Base-by-base conservation (phyloP, 2,113 vertebrate species). In the Bagarius yarrelli region DNA sequence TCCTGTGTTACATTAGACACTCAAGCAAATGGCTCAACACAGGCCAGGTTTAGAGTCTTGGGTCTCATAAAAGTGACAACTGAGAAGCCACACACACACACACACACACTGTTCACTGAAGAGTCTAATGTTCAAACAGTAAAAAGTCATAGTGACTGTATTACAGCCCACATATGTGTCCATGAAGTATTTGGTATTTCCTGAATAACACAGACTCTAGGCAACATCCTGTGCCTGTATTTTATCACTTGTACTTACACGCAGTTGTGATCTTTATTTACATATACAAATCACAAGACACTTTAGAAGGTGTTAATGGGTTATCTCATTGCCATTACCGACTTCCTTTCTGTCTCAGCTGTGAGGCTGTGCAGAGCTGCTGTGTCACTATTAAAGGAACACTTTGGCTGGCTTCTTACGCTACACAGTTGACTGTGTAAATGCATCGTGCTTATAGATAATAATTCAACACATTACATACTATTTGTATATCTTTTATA, bases 151-250 rank as follows among this genome's bases (percentile, higher is more conserved):
- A 15, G 32, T 67, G 63, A 30, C 47, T 23, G 34, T 52, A 30
- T 55, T 74, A 23, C 56, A 50, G n/a, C 56, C 21, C 13, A 80
- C 69, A 77, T 71, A 36, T 84, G 63, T 79, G 56, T 36, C 25
- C 27, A 59, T 63, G 61, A 81, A 76, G 57, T 59, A 61, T 76
- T 69, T 44, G 67, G 50, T 50, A 67, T 71, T 83, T 84, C 78
- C 71, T 74, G 40, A 78, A 75, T 36, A 59, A 82, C 61, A 79
- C 55, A 76, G 56, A 55, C 76, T 27, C 79, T 12, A 44, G 71
- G 70, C 76, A 59, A 84, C 63, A 60, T 76, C 71, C 82, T 79
- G 34, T 40, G 44, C 25, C 53, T 83, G 66, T 34, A 21, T 44
- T 27, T 12, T 14, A 50, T 80, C 66, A 60, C 25, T 50, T 14